phyloP scores from a whole-genome alignment of 2,888 invertebrate genomes.

The Catocala sponsa region DNA sequence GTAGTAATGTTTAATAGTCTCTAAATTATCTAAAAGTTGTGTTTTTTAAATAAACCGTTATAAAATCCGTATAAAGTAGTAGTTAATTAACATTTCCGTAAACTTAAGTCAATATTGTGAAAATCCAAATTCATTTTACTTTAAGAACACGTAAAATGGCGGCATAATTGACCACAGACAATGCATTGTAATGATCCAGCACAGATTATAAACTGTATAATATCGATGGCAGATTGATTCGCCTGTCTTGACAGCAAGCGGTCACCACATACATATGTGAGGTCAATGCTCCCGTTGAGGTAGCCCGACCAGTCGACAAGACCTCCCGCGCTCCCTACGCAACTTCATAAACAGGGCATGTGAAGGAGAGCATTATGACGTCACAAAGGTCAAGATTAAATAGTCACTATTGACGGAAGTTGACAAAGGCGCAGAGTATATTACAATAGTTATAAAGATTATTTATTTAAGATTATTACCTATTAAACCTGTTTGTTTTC shows the following conservation, averaged over 20 bases:
- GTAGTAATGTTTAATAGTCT: no score
- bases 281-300: constrained; percentile 56
- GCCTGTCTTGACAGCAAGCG: constrained; percentile 55
- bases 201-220: constrained; percentile 26
- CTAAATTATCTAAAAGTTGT: no score
- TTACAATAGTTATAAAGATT: constrained; percentile 19
- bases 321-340: constrained; percentile 20
- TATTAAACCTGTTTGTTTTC: constrained; percentile 24
- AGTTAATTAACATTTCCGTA: no score
- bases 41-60: no score
- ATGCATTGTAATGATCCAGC: constrained; percentile 9
- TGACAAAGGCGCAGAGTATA: constrained; percentile 41
- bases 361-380: neutral
- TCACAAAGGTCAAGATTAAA: constrained; percentile 8
- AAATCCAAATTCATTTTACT: neutral
- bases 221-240: constrained; percentile 53
- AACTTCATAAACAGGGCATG: neutral
- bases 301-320: constrained; percentile 35
- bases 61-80: no score
- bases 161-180: constrained; percentile 1
- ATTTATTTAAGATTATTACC: constrained; percentile 21
- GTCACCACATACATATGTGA: constrained; percentile 55
- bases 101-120: no score
- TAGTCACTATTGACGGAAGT: constrained; percentile 42
- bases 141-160: neutral